Conservation (phyloP, 2,888 invertebrate genomes). For the Thalpophila matura region DNA sequence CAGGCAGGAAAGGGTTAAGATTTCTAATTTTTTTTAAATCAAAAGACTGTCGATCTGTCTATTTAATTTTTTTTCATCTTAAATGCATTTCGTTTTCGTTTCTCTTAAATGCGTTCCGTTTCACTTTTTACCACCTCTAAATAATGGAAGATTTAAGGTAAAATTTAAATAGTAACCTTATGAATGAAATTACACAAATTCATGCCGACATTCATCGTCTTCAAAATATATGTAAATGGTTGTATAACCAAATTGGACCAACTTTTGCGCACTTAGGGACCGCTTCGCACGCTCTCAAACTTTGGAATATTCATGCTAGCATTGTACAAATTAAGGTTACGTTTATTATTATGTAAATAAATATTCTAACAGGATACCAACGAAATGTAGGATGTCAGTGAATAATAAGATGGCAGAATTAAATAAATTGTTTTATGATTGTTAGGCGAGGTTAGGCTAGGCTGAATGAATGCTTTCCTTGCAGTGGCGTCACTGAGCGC, state of each 20-base stretch:
- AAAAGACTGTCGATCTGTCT: too few species aligned
- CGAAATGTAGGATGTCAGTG: conserved; percentile 46
- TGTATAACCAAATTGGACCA: conserved; percentile 56
- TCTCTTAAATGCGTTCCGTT: neutral
- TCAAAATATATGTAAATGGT: conserved; percentile 51
- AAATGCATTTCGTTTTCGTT: conserved; percentile 1
- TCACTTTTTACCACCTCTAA: conserved; percentile 13
- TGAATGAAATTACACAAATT: conserved; percentile 42
- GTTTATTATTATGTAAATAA: conserved; percentile 71
- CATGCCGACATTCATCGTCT: conserved; percentile 45
- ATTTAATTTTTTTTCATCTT: neutral
- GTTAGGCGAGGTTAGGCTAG: too few species aligned
- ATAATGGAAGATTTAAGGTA: conserved; percentile 15
- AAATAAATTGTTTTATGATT: conserved; percentile 39
- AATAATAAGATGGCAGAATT: conserved; percentile 55
- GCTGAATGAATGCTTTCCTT: conserved; percentile 14
- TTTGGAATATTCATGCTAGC: conserved; percentile 55
- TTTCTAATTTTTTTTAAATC: too few species aligned
- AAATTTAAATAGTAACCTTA: conserved; percentile 39
- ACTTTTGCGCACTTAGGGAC: conserved; percentile 53
- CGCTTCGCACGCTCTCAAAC: conserved; percentile 42
- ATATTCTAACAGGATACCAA: conserved; percentile 50
- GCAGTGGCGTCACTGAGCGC: too few species aligned
- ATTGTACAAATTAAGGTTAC: conserved; percentile 64
- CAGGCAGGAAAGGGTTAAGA: too few species aligned